phyloP scores from a whole-genome alignment of 2,888 invertebrate species.

The Eustalomyia histrio region DNA sequence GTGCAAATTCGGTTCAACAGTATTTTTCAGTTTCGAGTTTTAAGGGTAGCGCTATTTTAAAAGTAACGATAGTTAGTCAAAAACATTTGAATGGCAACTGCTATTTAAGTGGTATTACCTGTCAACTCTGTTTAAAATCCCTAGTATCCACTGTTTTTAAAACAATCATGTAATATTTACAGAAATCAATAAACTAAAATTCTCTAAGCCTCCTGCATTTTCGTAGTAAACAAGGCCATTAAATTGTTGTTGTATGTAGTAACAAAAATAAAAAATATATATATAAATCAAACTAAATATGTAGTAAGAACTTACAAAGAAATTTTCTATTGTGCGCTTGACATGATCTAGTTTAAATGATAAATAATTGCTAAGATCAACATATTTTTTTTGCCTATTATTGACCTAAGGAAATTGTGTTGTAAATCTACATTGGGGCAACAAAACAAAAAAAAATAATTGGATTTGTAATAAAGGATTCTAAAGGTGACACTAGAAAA shows the following conservation, averaged over 20 bases:
- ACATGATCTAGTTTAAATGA: constrained; percentile 76
- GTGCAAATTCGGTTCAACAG: too few species aligned
- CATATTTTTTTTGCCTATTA: constrained; percentile 59
- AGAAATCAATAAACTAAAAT: constrained; percentile 51
- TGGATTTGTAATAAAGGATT: constrained; percentile 34
- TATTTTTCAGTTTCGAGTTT: too few species aligned
- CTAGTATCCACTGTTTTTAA: too few species aligned
- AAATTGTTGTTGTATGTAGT: constrained; percentile 19
- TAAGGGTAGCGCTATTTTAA: too few species aligned
- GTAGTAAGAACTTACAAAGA: constrained; percentile 66
- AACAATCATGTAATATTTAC: background rate
- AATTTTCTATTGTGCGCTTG: constrained; percentile 73
- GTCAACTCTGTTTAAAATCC: too few species aligned
- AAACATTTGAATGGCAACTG: too few species aligned
- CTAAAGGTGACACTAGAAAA: constrained; percentile 56
- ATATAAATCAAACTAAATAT: constrained; percentile 22
- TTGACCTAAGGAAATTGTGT: constrained; percentile 64
- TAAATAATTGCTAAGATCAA: constrained; percentile 71
- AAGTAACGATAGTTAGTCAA: too few species aligned
- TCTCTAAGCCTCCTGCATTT: constrained; percentile 30
- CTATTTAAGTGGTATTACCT: too few species aligned
- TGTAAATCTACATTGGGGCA: constrained; percentile 30
- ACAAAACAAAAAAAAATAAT: constrained; percentile 9
- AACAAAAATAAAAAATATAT: background rate
- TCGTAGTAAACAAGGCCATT: constrained; percentile 57